Evolutionary conservation across 2,888 invertebrate species (phyloP), one percentile per base, ranked within the genome.

Genomic region (Diarsia dahlii): DNA sequence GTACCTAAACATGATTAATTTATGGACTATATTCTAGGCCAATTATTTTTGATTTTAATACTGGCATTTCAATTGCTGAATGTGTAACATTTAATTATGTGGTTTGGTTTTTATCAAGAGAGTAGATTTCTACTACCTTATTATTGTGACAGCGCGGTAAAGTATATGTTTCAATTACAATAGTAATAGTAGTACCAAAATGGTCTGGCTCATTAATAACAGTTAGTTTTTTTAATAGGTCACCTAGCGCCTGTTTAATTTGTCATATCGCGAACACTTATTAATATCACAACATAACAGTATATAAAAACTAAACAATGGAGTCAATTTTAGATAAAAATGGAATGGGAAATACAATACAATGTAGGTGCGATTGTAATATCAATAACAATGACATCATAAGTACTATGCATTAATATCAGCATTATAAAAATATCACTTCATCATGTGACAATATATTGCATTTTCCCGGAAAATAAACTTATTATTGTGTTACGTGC

Each of bases 281-380:
- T 56, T 66, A 64, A 6, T 63, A 73, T 46, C 66, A 46, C 80
- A 54, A 65, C n/a, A 48, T 8, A 50, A 50, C 15, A 58, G 56
- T 45, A 34, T 56, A 63, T 2, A 52, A 62, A 45, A 65, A 46
- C 23, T 15, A 66, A 68, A 81, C 73, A 81, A 81, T 73, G n/a
- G 28, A 69, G 28, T 50, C 3, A 63, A 50, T 73, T 72, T 39
- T 12, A 78, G 79, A 82, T 82, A 74, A 82, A 64, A 66, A 18
- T 58, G 58, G 15, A 60, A 34, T 60, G 18, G 18, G 28, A 18
- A 62, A 63, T 23, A 82, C 46, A 68, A 56, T 56, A 10, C 45
- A 67, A 28, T 52, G 15, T 6, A 12, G 28, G 23, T 52, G 52
- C n/a, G n/a, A 9, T 46, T 15, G 15, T 67, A 15, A 52, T 50